phyloP scores from a whole-genome alignment of 2,888 invertebrate genomes.

The Tenthredo scrophulariae region DNA sequence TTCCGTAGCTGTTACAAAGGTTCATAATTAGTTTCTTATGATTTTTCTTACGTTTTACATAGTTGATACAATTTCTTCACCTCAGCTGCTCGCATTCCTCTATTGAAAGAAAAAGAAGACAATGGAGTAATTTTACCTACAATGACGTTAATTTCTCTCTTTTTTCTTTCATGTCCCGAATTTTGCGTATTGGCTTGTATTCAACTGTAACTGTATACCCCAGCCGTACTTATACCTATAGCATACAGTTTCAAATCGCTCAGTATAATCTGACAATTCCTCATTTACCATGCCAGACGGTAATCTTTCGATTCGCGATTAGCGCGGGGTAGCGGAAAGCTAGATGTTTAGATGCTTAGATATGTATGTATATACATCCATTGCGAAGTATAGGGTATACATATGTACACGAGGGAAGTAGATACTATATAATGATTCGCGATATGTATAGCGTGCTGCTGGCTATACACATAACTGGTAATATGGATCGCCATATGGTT shows the following conservation, averaged over 20 bases:
- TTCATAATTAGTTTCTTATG: too few species aligned
- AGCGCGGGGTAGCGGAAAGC: neutral
- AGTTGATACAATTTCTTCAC: neutral
- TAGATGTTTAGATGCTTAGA: neutral
- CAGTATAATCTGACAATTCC: neutral
- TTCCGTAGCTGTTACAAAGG: neutral
- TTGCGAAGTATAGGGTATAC: neutral
- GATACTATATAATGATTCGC: neutral
- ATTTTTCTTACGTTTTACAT: neutral
- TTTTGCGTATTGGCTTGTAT: neutral
- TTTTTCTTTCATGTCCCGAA: neutral
- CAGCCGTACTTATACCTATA: neutral
- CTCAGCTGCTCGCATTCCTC: neutral
- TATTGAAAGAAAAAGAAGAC: neutral
- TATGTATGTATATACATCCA: neutral
- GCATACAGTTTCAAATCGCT: neutral
- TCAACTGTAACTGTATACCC: neutral
- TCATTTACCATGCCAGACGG: neutral
- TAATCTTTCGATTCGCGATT: neutral
- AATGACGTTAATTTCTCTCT: neutral
- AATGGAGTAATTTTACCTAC: neutral
- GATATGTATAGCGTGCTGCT: neutral
- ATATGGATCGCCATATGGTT: constrained; percentile 49
- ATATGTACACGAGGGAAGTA: neutral
- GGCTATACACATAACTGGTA: neutral